Evolutionary conservation across 1,140 invertebrate genomes (phyloP), one percentile per base, ranked within the genome.

Genomic region (Monochamus saltuarius): DNA sequence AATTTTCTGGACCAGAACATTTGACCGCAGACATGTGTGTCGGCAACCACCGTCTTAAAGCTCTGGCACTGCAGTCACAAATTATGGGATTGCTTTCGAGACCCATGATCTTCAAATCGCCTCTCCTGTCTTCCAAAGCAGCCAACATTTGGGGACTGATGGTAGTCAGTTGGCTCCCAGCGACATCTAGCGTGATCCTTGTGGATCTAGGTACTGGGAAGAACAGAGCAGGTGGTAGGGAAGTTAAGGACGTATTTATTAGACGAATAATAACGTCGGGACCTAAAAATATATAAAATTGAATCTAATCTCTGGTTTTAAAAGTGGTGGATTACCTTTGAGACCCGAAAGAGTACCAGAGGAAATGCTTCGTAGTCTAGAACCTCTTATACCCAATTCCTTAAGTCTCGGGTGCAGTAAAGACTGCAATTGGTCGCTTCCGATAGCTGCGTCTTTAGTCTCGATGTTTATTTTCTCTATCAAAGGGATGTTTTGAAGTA

Each of bases 121-220:
- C 85, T 53, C 87, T 81, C 9, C 91, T 83, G 72, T 93, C 91
- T 68, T 94, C 91, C 4, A 95, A 77, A 29, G 89, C 86, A 9
- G 86, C 82, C 7, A 95, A 77, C 45, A 95, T 81, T 66, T 92
- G 90, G 0, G 88, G 83, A 51, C 87, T 84, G 2, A 95, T 72
- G 1, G 86, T 89, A 4, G 82, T 81, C 39, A 96, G 79, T 72
- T 88, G 87, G 69, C 87, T 92, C 8, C 88, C 87, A n/a, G 83
- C 81, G 0, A 95, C 82, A 71, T 94, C 88, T 1, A 95, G 78
- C 7, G 79, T 83, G 13, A 95, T 85, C 55, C 85, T 83, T 0
- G 90, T 91, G 3, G 92, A 95, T 68, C 91, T 83, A 1, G 94
- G 94, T n/a, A 96, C 83, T 0, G 92, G 90, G 68, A 94, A 92